Conservation (phyloP, 2,888 invertebrate genomes). For the Esperia sulphurella region DNA sequence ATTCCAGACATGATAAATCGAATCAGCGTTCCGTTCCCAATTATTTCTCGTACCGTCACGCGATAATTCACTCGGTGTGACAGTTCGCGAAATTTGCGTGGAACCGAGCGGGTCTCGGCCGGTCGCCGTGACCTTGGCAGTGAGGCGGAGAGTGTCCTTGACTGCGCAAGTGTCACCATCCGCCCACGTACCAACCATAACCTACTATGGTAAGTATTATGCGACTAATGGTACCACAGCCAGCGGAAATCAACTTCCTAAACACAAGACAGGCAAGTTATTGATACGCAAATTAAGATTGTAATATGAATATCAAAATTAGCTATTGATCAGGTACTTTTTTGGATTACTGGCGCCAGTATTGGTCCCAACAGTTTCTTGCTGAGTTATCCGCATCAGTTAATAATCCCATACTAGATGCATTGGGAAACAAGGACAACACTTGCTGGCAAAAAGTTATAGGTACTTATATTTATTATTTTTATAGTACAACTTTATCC, state of each 20-base stretch:
- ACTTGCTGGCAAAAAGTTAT: no score
- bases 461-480: no score
- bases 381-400: no score
- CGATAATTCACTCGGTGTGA: neutral
- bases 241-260: conserved; percentile 2
- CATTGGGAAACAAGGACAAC: no score
- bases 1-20: neutral
- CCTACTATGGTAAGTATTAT: neutral
- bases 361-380: no score
- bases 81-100: neutral
- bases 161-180: neutral
- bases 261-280: neutral
- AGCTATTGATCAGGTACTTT: no score
- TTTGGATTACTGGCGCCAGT: no score
- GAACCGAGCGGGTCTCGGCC: neutral
- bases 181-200: neutral
- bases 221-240: neutral
- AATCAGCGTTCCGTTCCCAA: neutral
- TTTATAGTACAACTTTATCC: no score
- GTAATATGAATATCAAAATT: no score
- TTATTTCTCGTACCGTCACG: neutral
- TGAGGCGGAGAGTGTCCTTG: neutral
- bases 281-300: neutral
- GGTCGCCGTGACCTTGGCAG: neutral
- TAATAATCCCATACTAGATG: no score